A percentile compares a stretch with the other conserved stretches of the same genome.
Conservation (phyloP, 1,140 invertebrate species). For the Lepidotrigona ventralis region DNA sequence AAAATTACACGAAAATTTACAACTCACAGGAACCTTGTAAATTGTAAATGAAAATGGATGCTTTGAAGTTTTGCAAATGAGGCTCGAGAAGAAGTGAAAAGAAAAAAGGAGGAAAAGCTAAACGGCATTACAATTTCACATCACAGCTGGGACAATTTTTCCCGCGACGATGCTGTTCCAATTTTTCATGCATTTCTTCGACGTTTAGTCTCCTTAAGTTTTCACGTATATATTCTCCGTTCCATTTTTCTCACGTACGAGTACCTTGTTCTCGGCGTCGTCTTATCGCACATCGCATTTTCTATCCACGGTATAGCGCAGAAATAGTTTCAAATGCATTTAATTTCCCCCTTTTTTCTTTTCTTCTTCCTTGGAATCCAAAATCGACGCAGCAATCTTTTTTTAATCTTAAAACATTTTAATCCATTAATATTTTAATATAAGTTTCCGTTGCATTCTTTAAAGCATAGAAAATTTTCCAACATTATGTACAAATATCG, state of each 20-base stretch:
- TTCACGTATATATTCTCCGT: neutral
- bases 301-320: neutral
- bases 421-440: too few species aligned
- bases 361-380: neutral
- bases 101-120: neutral
- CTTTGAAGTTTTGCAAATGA: too few species aligned
- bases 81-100: neutral
- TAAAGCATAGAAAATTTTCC: too few species aligned
- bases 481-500: too few species aligned
- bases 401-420: neutral
- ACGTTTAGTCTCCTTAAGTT: neutral
- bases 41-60: neutral
- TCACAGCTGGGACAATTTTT: neutral
- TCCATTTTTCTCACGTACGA: neutral
- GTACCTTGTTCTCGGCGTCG: neutral
- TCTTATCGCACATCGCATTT: neutral
- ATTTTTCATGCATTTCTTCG: neutral
- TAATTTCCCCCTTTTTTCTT: too few species aligned
- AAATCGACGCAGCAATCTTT: neutral
- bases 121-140: neutral
- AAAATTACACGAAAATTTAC: neutral
- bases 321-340: neutral
- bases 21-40: neutral
- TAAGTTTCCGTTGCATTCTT: too few species aligned
- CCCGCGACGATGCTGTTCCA: neutral